Evolutionary conservation across 2,888 invertebrate genomes (phyloP), one percentile per base, ranked within the genome.

Genomic region (Eupithecia vulgata): DNA sequence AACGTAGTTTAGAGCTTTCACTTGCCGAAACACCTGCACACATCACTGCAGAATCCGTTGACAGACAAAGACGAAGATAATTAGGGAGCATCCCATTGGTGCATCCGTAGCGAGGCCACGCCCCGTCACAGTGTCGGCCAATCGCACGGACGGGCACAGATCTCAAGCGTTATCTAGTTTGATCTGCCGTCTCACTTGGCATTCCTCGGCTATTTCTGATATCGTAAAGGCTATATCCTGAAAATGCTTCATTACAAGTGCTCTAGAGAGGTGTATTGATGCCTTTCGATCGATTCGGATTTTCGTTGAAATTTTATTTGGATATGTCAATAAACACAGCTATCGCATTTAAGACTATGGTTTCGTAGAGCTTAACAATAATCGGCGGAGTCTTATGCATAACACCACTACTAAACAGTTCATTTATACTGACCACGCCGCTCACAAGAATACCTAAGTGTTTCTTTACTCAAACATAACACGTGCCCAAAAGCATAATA

Each of bases 51-150:
- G 91, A 91, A 84, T 91, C 92, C 85, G 81, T 81, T 88, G 94
- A 93, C 95, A 95, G 95, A 95, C 95, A 94, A 94, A 93, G 93
- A 93, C 91, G 92, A 89, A 93, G 94, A 94, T 93, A 94, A 94
- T 80, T 90, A 89, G 87, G 89, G 92, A 86, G 84, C 92, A 94
- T 94, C 94, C 93, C 92, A 95, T 95, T 95, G 95, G 95, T 94
- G 95, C 94, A 95, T 95, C 95, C 94, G 91, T 85, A 84, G 88
- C 85, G 89, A 84, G 84, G 91, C 91, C 91, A 90, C 94, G 94
- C 94, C 94, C 90, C 84, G 85, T 82, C 81, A 79, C 82, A 80
- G 81, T 87, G 84, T 80, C 88, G 85, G 76, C 94, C 94, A 94
- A 94, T 94, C 86, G 80, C 87, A 78, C 78, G 82, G 82, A 81